phyloP scores from a whole-genome alignment of 2,113 vertebrate species.

The Periophthalmodon schlosseri region DNA sequence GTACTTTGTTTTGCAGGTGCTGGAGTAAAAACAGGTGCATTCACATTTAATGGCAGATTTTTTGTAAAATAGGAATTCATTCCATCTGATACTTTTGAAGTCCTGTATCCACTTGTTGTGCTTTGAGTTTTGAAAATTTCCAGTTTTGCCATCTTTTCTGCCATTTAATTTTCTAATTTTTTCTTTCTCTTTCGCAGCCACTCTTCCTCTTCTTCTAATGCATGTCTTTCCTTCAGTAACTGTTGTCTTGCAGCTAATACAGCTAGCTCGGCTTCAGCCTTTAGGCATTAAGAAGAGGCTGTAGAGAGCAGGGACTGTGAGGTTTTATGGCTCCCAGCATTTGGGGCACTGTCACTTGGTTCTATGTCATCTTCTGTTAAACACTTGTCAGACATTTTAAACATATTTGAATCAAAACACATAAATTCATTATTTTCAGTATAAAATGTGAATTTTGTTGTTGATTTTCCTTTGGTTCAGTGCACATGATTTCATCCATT shows the following conservation, averaged over 20 bases:
- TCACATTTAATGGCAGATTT: too few species aligned
- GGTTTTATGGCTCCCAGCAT: not conserved
- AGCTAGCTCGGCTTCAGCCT: conserved; percentile 7
- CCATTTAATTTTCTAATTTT: not conserved
- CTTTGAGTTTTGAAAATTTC: conserved; percentile 1
- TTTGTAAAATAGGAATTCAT: not conserved
- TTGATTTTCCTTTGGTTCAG: too few species aligned
- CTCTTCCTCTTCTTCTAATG: not conserved
- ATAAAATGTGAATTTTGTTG: too few species aligned
- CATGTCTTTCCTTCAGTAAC: not conserved
- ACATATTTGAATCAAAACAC: not conserved
- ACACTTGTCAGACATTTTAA: too few species aligned
- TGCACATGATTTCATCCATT: too few species aligned
- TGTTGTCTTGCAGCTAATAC: not conserved
- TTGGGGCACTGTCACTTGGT: conserved; percentile 13
- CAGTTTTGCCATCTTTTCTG: not conserved
- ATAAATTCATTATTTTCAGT: not conserved
- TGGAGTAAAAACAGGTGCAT: too few species aligned
- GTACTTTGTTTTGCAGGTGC: too few species aligned
- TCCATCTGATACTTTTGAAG: not conserved
- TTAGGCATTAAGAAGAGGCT: not conserved
- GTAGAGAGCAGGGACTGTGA: not conserved
- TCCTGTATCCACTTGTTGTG: conserved; percentile 1
- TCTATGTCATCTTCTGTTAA: not conserved
- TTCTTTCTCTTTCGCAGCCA: not conserved